These are phyloP conservation scores for Apis cerana DNA, from an alignment of 1,140 invertebrate species.

Conservation along the genomic window DNA sequence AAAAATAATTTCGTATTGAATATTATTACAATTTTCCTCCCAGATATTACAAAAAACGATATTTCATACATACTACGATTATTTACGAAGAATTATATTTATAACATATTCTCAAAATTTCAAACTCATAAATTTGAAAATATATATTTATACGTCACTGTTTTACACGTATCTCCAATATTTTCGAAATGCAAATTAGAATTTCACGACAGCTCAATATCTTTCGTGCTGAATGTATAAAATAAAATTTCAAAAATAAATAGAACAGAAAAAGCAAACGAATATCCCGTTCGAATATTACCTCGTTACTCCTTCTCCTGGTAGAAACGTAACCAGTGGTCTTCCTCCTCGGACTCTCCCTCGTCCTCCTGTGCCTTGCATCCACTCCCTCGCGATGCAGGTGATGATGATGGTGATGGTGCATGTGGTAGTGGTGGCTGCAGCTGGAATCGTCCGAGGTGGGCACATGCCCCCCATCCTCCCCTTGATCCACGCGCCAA, in stretches of 20 bases:
- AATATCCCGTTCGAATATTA: background rate
- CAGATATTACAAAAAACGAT: too few species aligned
- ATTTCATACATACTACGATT: background rate
- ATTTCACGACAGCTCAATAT: background rate
- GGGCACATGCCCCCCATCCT: conserved; percentile 81
- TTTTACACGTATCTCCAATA: background rate
- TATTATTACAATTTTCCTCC: too few species aligned
- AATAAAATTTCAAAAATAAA: background rate
- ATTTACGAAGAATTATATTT: background rate
- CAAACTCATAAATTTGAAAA: background rate
- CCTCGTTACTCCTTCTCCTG: conserved; percentile 77
- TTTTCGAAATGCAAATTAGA: background rate
- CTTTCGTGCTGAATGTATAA: background rate
- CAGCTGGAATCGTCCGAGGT: conserved; percentile 87
- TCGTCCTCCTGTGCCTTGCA: conserved; percentile 83
- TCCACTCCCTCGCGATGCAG: conserved; percentile 69
- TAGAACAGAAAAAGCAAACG: too few species aligned
- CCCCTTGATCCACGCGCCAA: conserved; percentile 74
- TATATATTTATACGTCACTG: background rate
- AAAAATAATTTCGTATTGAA: background rate
- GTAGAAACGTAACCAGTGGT: conserved; percentile 78
- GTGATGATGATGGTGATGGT: conserved; percentile 78
- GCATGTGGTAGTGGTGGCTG: conserved; percentile 79
- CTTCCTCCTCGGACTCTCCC: conserved; percentile 86
- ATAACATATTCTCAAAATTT: background rate